Conservation (phyloP, 1,140 invertebrate species). For the Brachionus paranguensis region DNA sequence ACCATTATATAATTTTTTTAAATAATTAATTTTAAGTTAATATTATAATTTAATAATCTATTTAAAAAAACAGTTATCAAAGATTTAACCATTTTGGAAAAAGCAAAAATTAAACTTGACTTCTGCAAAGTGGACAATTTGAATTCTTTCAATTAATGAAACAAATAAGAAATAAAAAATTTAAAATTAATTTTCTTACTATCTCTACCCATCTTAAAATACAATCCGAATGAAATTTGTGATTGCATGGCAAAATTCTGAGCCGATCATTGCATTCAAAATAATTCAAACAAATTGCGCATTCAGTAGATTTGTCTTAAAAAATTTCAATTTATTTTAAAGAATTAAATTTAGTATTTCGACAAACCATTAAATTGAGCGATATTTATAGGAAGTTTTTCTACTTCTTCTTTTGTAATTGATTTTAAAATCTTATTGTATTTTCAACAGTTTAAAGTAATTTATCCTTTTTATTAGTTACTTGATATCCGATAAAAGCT, state of each 20-base stretch:
- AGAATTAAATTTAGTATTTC: not conserved
- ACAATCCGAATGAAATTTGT: not conserved
- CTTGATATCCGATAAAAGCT: not conserved
- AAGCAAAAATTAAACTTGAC: not conserved
- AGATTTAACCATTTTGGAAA: too few species aligned
- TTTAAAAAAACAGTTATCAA: too few species aligned
- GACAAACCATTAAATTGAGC: not conserved
- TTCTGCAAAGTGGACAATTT: not conserved
- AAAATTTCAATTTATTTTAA: not conserved
- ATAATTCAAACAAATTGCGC: not conserved
- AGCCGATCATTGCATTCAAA: not conserved
- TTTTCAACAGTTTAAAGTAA: not conserved
- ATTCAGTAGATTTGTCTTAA: not conserved
- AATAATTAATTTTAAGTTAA: not conserved
- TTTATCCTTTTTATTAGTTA: not conserved
- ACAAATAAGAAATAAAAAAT: not conserved
- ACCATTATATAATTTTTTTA: not conserved
- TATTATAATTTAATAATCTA: too few species aligned
- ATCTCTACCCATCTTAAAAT: not conserved
- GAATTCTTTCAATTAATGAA: not conserved
- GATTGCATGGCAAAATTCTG: not conserved
- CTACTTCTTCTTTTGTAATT: not conserved
- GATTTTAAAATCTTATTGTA: not conserved
- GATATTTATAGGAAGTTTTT: not conserved
- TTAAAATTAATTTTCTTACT: not conserved